Percentiles rank a stretch among this genome's conserved stretches.
Evolutionary conservation across 23 tunicate genomes (phyloP).

Genomic region (Styela clava): DNA sequence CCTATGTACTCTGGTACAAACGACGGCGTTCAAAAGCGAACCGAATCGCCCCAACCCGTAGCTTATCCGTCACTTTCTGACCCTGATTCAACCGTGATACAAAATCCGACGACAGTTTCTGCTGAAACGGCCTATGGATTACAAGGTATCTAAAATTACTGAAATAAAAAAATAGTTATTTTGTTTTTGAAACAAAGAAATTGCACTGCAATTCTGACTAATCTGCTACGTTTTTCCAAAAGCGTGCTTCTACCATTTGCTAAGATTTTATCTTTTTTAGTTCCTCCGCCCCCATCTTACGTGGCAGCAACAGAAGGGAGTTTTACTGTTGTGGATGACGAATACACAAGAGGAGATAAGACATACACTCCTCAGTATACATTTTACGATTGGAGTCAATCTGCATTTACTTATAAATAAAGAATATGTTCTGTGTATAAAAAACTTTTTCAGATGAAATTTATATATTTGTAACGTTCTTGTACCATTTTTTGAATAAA

Average conservation of each 20-base stretch:
- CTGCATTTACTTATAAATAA: slow-evolving; percentile 46
- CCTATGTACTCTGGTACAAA: neutral
- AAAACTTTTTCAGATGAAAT: too few relatives aligned
- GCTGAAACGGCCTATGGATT: neutral
- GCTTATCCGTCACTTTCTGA: neutral
- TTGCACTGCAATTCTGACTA: too few relatives aligned
- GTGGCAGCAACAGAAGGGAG: slow-evolving; percentile 24
- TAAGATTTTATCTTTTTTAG: neutral
- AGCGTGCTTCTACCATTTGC: too few relatives aligned
- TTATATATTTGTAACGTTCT: too few relatives aligned
- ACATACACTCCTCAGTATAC: slow-evolving; percentile 46
- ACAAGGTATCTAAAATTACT: neutral
- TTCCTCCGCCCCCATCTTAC: slow-evolving; percentile 54
- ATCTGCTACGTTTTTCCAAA: too few relatives aligned
- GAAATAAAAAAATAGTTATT: too few relatives aligned
- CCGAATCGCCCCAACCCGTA: neutral
- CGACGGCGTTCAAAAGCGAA: neutral
- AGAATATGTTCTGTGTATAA: too few relatives aligned
- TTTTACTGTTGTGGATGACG: slow-evolving; percentile 36
- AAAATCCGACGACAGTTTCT: neutral
- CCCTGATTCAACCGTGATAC: neutral
- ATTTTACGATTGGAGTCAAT: slow-evolving; percentile 59
- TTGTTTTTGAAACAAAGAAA: too few relatives aligned
- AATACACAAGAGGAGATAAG: slow-evolving; percentile 40
- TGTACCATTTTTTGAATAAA: too few relatives aligned